A percentile compares a stretch with the other conserved stretches of the same genome.
These are phyloP conservation scores for Spodoptera frugiperda DNA, from an alignment of 1,140 invertebrate genomes.

Conservation along the genomic window DNA sequence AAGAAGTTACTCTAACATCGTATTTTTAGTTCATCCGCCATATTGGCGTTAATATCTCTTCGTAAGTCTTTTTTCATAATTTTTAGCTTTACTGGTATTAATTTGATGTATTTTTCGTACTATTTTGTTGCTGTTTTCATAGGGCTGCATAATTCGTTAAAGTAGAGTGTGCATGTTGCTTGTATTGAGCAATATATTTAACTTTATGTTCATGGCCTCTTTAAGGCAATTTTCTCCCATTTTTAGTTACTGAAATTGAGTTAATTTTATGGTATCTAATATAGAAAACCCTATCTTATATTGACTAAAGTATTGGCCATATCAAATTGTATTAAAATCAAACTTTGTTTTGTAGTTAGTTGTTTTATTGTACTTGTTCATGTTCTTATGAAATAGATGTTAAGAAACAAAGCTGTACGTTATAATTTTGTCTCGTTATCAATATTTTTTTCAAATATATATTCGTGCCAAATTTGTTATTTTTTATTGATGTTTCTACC, in stretches of 20 bases:
- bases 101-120: slow-evolving; percentile 70
- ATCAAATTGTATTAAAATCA: slow-evolving; percentile 21
- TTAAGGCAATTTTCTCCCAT: slow-evolving; percentile 70
- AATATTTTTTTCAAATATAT: slow-evolving; percentile 52
- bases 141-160: slow-evolving; percentile 66
- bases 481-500: slow-evolving; percentile 69
- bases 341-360: slow-evolving; percentile 43
- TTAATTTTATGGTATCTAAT: slow-evolving; percentile 28
- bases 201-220: slow-evolving; percentile 77
- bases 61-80: slow-evolving; percentile 85
- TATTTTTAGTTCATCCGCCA: slow-evolving; percentile 86
- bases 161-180: slow-evolving; percentile 73
- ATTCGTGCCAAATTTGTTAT: slow-evolving; percentile 53
- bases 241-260: slow-evolving; percentile 46
- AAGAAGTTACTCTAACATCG: slow-evolving; percentile 82
- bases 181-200: slow-evolving; percentile 68
- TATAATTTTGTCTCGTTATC: slow-evolving; percentile 15
- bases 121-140: slow-evolving; percentile 69
- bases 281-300: not conserved
- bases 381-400: slow-evolving; percentile 38
- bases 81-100: slow-evolving; percentile 76
- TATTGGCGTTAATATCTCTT: slow-evolving; percentile 85
- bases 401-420: slow-evolving; percentile 37
- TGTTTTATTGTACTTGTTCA: slow-evolving; percentile 33
- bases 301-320: slow-evolving; percentile 20